Conservation (phyloP, 2,797 vertebrate genomes). For the Sebastes matsubarae region DNA sequence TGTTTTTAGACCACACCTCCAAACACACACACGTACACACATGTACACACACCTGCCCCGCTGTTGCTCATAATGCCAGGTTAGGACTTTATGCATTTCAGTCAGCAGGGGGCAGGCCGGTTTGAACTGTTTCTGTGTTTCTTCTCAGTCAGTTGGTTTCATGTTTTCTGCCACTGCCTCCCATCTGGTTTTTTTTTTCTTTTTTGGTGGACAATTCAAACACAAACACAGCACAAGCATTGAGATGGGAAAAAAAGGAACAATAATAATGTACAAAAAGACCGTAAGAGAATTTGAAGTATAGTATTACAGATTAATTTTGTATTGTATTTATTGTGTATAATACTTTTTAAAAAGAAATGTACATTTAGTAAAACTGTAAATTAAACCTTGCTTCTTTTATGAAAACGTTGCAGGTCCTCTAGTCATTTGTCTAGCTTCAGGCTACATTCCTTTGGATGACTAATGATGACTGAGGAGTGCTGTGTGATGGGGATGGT, state of each 20-base stretch:
- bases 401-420: slow-evolving; percentile 79
- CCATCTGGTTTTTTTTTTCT: neutral
- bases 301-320: slow-evolving; percentile 99
- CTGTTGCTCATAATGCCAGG: slow-evolving; percentile 2
- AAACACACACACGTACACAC: neutral
- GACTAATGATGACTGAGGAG: slow-evolving; percentile 20
- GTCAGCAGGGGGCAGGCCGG: slow-evolving; percentile 73
- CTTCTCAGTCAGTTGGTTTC: slow-evolving; percentile 34
- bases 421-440: slow-evolving; percentile 26
- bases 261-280: slow-evolving; percentile 87
- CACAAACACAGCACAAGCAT: slow-evolving; percentile 83
- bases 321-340: slow-evolving; percentile 99
- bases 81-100: slow-evolving; percentile 59
- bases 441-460: slow-evolving; percentile 19
- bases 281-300: slow-evolving; percentile 90
- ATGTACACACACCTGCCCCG: neutral
- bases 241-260: slow-evolving; percentile 81
- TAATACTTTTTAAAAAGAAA: slow-evolving; percentile 97
- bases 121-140: slow-evolving; percentile 41
- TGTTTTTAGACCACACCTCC: slow-evolving; percentile 25
- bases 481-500: neutral
- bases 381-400: slow-evolving; percentile 98
- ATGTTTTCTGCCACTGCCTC: slow-evolving; percentile 47
- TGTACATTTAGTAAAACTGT: slow-evolving; percentile 99
- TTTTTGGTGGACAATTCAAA: slow-evolving; percentile 78